These are phyloP conservation scores for Campaea margaritaria DNA, from an alignment of 2,888 invertebrate genomes.

Conservation along the genomic window DNA sequence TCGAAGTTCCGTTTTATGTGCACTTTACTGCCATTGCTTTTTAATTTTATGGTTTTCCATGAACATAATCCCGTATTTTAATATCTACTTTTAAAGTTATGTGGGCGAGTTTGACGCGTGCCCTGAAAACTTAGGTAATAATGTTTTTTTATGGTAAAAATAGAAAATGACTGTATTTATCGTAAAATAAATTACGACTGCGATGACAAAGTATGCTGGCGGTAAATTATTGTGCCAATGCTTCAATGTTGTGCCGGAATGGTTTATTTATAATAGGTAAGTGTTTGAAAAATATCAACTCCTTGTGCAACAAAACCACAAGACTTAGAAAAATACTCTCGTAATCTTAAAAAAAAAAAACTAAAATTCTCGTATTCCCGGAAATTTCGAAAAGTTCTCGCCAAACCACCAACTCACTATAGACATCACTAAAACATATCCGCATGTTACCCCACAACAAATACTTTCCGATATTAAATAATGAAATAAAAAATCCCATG, in stretches of 20 bases:
- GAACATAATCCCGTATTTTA: conserved; percentile 49
- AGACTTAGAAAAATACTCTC: too few relatives aligned
- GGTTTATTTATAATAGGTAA: background rate
- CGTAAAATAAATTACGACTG: conserved; percentile 32
- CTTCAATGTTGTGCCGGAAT: background rate
- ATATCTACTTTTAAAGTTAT: conserved; percentile 41
- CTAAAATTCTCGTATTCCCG: too few relatives aligned
- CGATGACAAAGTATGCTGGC: conserved; percentile 32
- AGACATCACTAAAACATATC: background rate
- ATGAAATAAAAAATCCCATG: background rate
- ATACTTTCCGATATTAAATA: background rate
- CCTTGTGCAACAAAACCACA: too few relatives aligned
- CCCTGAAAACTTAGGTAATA: conserved; percentile 39
- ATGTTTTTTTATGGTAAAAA: conserved; percentile 35
- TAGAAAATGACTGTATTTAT: conserved; percentile 32
- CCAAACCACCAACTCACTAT: too few relatives aligned
- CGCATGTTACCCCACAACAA: too few relatives aligned
- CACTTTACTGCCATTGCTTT: conserved; percentile 53
- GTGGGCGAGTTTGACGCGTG: conserved; percentile 41
- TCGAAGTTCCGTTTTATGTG: conserved; percentile 36
- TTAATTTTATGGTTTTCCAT: conserved; percentile 58
- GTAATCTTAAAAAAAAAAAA: too few relatives aligned
- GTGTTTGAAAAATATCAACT: background rate
- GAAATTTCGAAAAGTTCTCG: too few relatives aligned
- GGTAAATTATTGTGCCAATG: conserved; percentile 16